Conservation (phyloP, 2,797 vertebrate genomes). For the Molossus alvarezi region DNA sequence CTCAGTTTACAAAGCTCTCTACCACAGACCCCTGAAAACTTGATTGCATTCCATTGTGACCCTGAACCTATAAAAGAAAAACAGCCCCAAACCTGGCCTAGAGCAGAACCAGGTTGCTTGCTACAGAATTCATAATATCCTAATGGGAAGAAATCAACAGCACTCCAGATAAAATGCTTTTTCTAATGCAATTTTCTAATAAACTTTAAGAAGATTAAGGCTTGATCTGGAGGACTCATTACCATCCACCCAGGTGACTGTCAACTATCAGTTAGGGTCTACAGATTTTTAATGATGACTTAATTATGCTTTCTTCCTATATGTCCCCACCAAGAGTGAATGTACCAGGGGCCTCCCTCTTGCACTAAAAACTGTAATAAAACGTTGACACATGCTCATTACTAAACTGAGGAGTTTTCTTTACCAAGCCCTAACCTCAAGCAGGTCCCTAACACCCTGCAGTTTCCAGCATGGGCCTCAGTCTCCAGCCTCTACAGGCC, state of each 20-base stretch:
- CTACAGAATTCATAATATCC: background rate
- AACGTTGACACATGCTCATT: background rate
- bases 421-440: background rate
- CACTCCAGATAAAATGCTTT: background rate
- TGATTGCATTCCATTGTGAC: background rate
- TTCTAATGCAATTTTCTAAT: background rate
- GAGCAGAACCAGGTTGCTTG: background rate
- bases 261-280: background rate
- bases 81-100: background rate
- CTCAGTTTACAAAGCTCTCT: background rate
- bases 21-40: background rate
- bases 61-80: background rate
- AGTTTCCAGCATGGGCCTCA: background rate
- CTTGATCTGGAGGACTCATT: background rate
- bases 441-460: background rate
- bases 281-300: background rate
- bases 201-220: background rate
- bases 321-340: background rate
- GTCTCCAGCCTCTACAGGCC: background rate
- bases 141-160: background rate
- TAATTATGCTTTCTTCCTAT: background rate
- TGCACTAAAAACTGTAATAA: background rate
- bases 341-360: background rate
- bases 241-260: background rate
- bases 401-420: background rate